These are phyloP conservation scores for Cenopis cana DNA, from an alignment of 2,888 invertebrate species.

Conservation along the genomic window DNA sequence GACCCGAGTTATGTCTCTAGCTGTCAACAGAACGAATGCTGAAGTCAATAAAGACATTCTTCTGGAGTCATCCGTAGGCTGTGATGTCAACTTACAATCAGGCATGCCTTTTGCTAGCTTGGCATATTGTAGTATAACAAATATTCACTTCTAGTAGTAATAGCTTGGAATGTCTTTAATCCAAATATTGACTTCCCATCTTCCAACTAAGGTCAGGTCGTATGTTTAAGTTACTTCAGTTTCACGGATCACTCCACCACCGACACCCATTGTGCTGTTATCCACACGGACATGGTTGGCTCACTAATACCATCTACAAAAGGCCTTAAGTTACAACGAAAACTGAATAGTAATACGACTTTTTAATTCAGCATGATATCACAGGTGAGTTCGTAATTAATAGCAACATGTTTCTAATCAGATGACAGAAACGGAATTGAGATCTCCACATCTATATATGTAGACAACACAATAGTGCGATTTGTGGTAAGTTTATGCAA, in stretches of 20 bases:
- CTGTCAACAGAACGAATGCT: too few species aligned
- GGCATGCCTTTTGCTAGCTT: too few species aligned
- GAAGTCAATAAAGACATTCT: too few species aligned
- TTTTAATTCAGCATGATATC: neutral
- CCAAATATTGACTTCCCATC: too few species aligned
- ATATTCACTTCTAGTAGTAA: too few species aligned
- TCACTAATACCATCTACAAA: conserved; percentile 51
- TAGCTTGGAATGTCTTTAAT: too few species aligned
- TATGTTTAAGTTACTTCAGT: neutral
- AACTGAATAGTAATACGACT: neutral
- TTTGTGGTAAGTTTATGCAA: conserved; percentile 5
- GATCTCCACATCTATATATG: conserved; percentile 16
- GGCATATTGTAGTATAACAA: too few species aligned
- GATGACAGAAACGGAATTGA: conserved; percentile 10
- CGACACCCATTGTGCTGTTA: conserved; percentile 46
- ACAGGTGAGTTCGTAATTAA: neutral
- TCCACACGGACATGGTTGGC: conserved; percentile 64
- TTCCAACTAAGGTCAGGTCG: too few species aligned
- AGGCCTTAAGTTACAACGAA: neutral
- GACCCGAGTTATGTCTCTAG: too few species aligned
- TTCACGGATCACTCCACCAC: neutral
- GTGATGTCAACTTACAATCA: too few species aligned
- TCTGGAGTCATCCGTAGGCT: too few species aligned
- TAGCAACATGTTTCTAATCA: conserved; percentile 4
- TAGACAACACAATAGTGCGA: conserved; percentile 16